These are phyloP conservation scores for Neoniphon sammara DNA, from an alignment of 2,797 vertebrate genomes.

Conservation along the genomic window DNA sequence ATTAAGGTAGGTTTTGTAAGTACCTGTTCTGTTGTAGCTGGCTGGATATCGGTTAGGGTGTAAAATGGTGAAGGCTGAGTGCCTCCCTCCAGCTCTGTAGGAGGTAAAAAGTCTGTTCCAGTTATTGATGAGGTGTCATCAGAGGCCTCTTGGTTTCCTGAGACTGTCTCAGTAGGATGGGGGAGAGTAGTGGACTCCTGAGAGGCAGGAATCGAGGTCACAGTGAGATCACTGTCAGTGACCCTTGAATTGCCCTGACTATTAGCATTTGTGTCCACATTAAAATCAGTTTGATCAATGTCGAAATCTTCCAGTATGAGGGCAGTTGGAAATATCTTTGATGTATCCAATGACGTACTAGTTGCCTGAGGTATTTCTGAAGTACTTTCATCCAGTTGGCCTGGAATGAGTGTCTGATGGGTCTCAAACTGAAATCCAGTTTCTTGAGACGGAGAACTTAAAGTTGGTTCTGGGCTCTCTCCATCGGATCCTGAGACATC, in stretches of 20 bases:
- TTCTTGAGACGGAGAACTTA: slow-evolving; percentile 21
- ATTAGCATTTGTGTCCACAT: slow-evolving; percentile 20
- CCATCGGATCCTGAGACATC: slow-evolving; percentile 38
- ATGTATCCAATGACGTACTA: slow-evolving; percentile 19
- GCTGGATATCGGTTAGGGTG: slow-evolving; percentile 35
- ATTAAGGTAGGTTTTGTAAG: not conserved
- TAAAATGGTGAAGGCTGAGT: slow-evolving; percentile 27
- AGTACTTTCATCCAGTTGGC: slow-evolving; percentile 29
- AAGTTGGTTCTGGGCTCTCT: slow-evolving; percentile 31
- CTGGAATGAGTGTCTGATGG: slow-evolving; percentile 20
- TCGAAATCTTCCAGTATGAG: slow-evolving; percentile 33
- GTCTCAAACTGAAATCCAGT: slow-evolving; percentile 45
- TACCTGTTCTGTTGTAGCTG: slow-evolving; percentile 8
- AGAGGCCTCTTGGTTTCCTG: slow-evolving; percentile 65
- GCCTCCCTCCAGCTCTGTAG: slow-evolving; percentile 45
- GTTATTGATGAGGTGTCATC: slow-evolving; percentile 52
- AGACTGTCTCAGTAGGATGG: slow-evolving; percentile 28
- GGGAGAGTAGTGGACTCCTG: slow-evolving; percentile 16
- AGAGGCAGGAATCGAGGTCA: slow-evolving; percentile 53
- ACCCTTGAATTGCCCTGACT: slow-evolving; percentile 34
- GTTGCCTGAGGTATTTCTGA: slow-evolving; percentile 55
- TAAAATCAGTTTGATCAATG: slow-evolving; percentile 25
- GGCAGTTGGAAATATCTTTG: slow-evolving; percentile 9
- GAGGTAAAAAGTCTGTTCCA: slow-evolving; percentile 72
- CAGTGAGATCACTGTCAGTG: slow-evolving; percentile 46